Base-by-base conservation (phyloP, 30 jellyfish, hydroid and myxozoan genomes). In the Turritopsis dohrnii region DNA sequence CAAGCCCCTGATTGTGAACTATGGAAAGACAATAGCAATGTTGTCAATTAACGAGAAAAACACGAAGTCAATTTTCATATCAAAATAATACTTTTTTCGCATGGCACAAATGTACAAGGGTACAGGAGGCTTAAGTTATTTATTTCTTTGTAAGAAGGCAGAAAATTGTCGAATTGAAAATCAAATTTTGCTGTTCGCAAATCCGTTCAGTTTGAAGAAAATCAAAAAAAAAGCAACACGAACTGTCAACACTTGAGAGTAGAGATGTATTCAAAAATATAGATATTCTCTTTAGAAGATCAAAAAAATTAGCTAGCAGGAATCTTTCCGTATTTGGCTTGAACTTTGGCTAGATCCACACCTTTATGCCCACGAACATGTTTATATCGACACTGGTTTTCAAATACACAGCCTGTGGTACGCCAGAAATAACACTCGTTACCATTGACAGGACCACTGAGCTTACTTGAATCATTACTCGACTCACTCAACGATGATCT, bases 391-490 rank as follows among this genome's bases (percentile, higher is more conserved):
- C 98, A 93, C 75, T 89, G 95, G 19, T 75, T 72, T 23, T 88
- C 96, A 80, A 88, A 93, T 25, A 85, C 96, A 81, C 98, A 93
- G 9, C 98, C 98, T 26, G 96, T 88, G 21, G 98, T 85, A 65
- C 98, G 85, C 98, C 98, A 93, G 82, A 88, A 88, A 60, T 88
- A 93, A 76, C 98, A 93, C 71, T 93, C 98, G 83, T 88, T 88
- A 29, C 96, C 96, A 80, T 88, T 88, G 24, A 88, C 96, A 18
- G 98, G 96, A 20, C 96, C 96, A 29, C 96, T 88, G 13, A 85
- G 82, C 72, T 86, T 93, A 30, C 96, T 82, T 13, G 92, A 82
- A 85, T 76, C 83, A 72, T 85, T 76, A 83, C 89, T 76, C 29
- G 87, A 76, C 26, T 76, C 83, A 52, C 89, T 76, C 52, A 85